Base-by-base conservation (phyloP, 2,113 vertebrate genomes). In the Podilymbus podiceps region DNA sequence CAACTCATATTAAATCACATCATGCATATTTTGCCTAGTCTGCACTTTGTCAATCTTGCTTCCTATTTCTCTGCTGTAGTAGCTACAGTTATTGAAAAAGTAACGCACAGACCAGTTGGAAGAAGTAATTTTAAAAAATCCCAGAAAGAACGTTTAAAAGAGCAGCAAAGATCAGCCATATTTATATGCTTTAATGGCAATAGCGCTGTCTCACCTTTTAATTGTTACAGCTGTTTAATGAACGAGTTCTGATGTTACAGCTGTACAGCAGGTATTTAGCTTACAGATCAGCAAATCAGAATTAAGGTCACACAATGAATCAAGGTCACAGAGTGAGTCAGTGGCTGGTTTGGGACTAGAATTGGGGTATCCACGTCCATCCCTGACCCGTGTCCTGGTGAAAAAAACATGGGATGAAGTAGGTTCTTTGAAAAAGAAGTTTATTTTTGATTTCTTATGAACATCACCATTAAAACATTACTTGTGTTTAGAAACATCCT, bases 1-100 rank as follows among this genome's bases (percentile, higher is more conserved):
- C 98, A 97, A 66, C 96, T 97, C 92, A 64, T 91, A 98, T 98
- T 96, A 97, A 97, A 97, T 98, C 98, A 96, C 95, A 97, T 94
- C 96, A 92, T 79, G 94, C 69, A 90, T 91, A 93, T 98, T 98
- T 97, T 46, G 82, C 96, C 97, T 97, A 33, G 77, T 96, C 95
- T 97, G 96, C 94, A 93, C 92, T 97, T 95, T 98, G 97, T 98
- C 97, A 98, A 38, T 97, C 98, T 98, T 84, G 94, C 96, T 96
- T 97, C 95, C 90, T 89, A 56, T 79, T 96, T 95, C 94, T 73
- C 75, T 69, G 96, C 95, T 53, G 80, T 28, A 31, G 38, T 53
- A 40, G 88, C 78, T 88, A 60, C 63, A 74, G 91, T 89, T 73
- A 92, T 89, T 38, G 15, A 87, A 90, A 93, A 95, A 69, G 87